A percentile compares a stretch with the other conserved stretches of the same genome.
phyloP scores from a whole-genome alignment of 92 coral and sea anemone genomes.

The Actinernus sp. region DNA sequence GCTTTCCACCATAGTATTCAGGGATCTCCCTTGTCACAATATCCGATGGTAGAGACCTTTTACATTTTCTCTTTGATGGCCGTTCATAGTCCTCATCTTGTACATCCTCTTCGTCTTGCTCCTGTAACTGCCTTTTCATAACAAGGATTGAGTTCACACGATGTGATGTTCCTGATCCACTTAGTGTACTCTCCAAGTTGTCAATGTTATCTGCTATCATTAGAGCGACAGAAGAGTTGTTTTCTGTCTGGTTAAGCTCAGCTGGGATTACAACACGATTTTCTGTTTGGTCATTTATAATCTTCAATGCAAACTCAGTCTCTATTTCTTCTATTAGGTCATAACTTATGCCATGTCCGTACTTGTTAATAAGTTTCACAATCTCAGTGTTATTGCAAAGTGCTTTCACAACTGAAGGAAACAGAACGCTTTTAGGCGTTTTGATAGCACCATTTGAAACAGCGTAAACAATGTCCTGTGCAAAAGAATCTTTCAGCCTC shows the following conservation, averaged over 20 bases:
- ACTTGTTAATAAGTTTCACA: slow-evolving; percentile 61
- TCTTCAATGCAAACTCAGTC: slow-evolving; percentile 39
- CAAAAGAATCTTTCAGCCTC: slow-evolving; percentile 50
- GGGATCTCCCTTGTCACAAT: slow-evolving; percentile 65
- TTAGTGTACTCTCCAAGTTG: slow-evolving; percentile 65
- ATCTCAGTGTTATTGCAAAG: slow-evolving; percentile 70
- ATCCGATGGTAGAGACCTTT: slow-evolving; percentile 53
- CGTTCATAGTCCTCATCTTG: not conserved
- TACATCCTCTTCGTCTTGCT: slow-evolving; percentile 18
- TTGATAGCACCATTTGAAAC: slow-evolving; percentile 47
- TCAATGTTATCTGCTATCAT: slow-evolving; percentile 53
- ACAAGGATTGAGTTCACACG: slow-evolving; percentile 69
- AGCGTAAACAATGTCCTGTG: slow-evolving; percentile 57
- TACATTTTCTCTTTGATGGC: slow-evolving; percentile 66
- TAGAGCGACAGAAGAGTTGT: slow-evolving; percentile 37
- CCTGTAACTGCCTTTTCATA: not conserved
- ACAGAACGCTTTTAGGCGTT: slow-evolving; percentile 63
- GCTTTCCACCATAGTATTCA: slow-evolving; percentile 72
- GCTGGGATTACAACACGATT: slow-evolving; percentile 56
- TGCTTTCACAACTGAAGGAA: slow-evolving; percentile 67
- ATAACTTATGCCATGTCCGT: slow-evolving; percentile 61
- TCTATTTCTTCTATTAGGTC: slow-evolving; percentile 54
- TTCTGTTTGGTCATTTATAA: slow-evolving; percentile 39
- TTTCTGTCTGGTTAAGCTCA: slow-evolving; percentile 18
- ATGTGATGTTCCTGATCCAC: slow-evolving; percentile 79